A percentile compares a stretch with the other conserved stretches of the same genome.
phyloP scores from a whole-genome alignment of 2,888 invertebrate genomes.

The Magallana nippona region DNA sequence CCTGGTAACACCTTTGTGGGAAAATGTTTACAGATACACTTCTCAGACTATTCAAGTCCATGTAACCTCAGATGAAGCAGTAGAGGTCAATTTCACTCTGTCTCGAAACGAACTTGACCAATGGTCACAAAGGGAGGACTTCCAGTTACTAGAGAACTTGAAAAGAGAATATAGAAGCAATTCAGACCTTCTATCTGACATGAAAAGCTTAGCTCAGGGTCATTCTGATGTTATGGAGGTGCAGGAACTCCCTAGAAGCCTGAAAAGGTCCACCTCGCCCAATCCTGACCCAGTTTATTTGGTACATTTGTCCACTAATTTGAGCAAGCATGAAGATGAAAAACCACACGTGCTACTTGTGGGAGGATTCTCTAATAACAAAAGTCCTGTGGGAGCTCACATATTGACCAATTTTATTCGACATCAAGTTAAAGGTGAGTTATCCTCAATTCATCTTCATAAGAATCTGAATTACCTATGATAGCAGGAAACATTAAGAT shows the following conservation, averaged over 20 bases:
- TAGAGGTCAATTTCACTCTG: slow-evolving; percentile 88
- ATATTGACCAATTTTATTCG: slow-evolving; percentile 84
- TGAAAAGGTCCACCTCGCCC: slow-evolving; percentile 40
- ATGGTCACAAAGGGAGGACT: slow-evolving; percentile 84
- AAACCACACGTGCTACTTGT: slow-evolving; percentile 92
- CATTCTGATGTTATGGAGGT: slow-evolving; percentile 84
- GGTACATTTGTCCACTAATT: slow-evolving; percentile 64
- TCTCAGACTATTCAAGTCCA: slow-evolving; percentile 84
- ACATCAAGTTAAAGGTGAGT: slow-evolving; percentile 84
- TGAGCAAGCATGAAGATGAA: slow-evolving; percentile 56
- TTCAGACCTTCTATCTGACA: slow-evolving; percentile 84
- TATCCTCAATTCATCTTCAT: not conserved
- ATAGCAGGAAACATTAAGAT: no score
- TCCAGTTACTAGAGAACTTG: slow-evolving; percentile 80
- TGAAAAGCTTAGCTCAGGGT: slow-evolving; percentile 86
- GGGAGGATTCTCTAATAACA: slow-evolving; percentile 83
- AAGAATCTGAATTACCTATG: no score
- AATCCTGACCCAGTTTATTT: slow-evolving; percentile 61
- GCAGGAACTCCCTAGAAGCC: slow-evolving; percentile 48
- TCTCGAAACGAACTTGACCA: slow-evolving; percentile 83
- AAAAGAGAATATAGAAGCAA: slow-evolving; percentile 84
- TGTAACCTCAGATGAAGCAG: slow-evolving; percentile 83
- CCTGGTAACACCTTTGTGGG: no score
- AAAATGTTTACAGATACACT: not conserved
- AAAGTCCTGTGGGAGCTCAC: slow-evolving; percentile 76